Conservation (phyloP, 2,888 invertebrate genomes). For the Pseudococcus longispinus region DNA sequence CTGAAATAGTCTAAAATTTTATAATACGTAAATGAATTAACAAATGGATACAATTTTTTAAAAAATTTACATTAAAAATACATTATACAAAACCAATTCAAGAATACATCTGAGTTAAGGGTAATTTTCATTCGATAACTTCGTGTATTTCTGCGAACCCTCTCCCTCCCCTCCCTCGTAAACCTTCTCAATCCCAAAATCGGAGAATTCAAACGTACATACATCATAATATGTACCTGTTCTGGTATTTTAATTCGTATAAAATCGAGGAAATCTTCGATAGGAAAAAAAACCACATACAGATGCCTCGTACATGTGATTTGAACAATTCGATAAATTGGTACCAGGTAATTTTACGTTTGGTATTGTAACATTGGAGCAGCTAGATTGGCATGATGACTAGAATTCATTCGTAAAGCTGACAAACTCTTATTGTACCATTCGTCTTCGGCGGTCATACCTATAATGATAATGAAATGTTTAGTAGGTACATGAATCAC, state of each 20-base stretch:
- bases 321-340: neutral
- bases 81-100: constrained; percentile 20
- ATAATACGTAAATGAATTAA: constrained; percentile 37
- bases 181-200: neutral
- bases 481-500: too few species aligned
- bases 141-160: neutral
- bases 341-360: constrained; percentile 71
- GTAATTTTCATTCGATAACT: constrained; percentile 52
- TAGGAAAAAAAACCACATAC: neutral
- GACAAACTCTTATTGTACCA: constrained; percentile 99
- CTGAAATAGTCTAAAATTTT: constrained; percentile 33
- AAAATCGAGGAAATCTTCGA: neutral
- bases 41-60: constrained; percentile 30
- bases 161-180: neutral
- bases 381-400: constrained; percentile 92
- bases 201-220: too few species aligned
- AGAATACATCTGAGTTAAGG: constrained; percentile 9
- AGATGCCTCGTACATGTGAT: neutral
- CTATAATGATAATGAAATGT: constrained; percentile 65
- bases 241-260: neutral
- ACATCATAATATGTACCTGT: too few species aligned
- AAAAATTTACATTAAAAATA: constrained; percentile 30
- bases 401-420: constrained; percentile 95
- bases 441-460: constrained; percentile 92
- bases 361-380: constrained; percentile 98